A percentile compares a stretch with the other conserved stretches of the same genome.
These are phyloP conservation scores for Neodiprion virginianus DNA, from an alignment of 1,140 invertebrate species.

Conservation along the genomic window DNA sequence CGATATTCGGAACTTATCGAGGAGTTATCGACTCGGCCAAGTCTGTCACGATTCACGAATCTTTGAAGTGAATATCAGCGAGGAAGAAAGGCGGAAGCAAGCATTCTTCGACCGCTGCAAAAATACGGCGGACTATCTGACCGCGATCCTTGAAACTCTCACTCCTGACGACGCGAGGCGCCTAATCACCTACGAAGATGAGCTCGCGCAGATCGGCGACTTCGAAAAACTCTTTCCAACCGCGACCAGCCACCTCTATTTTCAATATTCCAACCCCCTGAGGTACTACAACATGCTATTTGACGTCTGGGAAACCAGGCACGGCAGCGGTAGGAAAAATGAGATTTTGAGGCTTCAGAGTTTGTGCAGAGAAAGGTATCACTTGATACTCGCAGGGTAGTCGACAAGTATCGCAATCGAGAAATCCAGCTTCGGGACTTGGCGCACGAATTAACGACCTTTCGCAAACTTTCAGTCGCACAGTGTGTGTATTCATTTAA, in stretches of 20 bases:
- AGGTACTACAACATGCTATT: slow-evolving; percentile 91
- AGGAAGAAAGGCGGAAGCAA: slow-evolving; percentile 51
- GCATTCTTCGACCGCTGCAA: slow-evolving; percentile 66
- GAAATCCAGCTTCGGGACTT: too few relatives aligned
- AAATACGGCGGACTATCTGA: slow-evolving; percentile 69
- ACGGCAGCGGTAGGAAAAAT: slow-evolving; percentile 66
- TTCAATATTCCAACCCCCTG: slow-evolving; percentile 78
- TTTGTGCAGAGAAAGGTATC: slow-evolving; percentile 71
- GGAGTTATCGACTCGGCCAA: slow-evolving; percentile 20
- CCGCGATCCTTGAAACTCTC: slow-evolving; percentile 72
- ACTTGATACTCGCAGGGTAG: slow-evolving; percentile 65
- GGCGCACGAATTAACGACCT: too few relatives aligned
- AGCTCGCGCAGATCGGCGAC: slow-evolving; percentile 73
- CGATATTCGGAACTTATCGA: slow-evolving; percentile 50
- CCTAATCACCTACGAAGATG: slow-evolving; percentile 85
- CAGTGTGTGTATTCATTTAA: neutral
- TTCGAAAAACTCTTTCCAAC: slow-evolving; percentile 89
- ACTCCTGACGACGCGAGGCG: slow-evolving; percentile 86
- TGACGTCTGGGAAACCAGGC: slow-evolving; percentile 85
- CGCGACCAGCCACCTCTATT: slow-evolving; percentile 73
- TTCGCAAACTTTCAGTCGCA: neutral
- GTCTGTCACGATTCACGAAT: slow-evolving; percentile 37
- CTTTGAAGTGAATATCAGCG: slow-evolving; percentile 54
- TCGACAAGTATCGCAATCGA: neutral
- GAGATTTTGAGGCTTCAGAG: slow-evolving; percentile 70